phyloP scores from a whole-genome alignment of 2,888 invertebrate genomes.

The Dryomyza anilis region DNA sequence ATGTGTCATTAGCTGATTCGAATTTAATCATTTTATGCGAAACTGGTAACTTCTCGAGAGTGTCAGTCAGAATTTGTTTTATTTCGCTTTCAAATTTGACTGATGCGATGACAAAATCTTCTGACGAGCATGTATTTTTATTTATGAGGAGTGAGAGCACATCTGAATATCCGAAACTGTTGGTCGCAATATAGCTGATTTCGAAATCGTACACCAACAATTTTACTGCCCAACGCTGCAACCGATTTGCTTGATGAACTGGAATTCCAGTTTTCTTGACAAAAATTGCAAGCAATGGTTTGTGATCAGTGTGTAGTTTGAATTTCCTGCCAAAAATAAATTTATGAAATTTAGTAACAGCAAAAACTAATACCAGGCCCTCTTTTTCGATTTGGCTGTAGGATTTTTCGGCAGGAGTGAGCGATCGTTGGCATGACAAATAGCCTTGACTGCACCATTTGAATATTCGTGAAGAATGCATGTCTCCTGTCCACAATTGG shows the following conservation, averaged over 20 bases:
- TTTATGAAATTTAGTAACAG: slow-evolving; percentile 46
- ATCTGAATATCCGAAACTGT: slow-evolving; percentile 38
- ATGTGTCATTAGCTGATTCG: slow-evolving; percentile 22
- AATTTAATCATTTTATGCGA: slow-evolving; percentile 29
- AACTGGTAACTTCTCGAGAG: slow-evolving; percentile 23
- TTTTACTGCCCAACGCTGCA: slow-evolving; percentile 35
- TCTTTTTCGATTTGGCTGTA: slow-evolving; percentile 41
- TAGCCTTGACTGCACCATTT: slow-evolving; percentile 45
- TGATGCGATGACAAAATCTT: slow-evolving; percentile 29
- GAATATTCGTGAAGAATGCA: slow-evolving; percentile 35
- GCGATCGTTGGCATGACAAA: slow-evolving; percentile 45
- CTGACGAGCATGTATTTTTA: neutral
- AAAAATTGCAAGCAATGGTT: slow-evolving; percentile 35
- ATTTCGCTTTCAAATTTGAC: slow-evolving; percentile 23
- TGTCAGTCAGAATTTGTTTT: slow-evolving; percentile 12
- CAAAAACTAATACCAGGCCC: slow-evolving; percentile 47
- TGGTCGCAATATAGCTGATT: slow-evolving; percentile 37
- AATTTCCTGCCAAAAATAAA: slow-evolving; percentile 34
- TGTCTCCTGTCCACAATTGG: slow-evolving; percentile 34
- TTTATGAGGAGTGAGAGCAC: slow-evolving; percentile 29
- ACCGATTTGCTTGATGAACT: slow-evolving; percentile 33
- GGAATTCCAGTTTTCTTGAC: slow-evolving; percentile 33
- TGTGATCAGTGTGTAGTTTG: slow-evolving; percentile 34
- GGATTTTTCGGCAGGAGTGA: slow-evolving; percentile 37
- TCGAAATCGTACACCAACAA: slow-evolving; percentile 39